These are phyloP conservation scores for Thripadectes ignobilis DNA, from an alignment of 2,797 vertebrate species.

Conservation along the genomic window DNA sequence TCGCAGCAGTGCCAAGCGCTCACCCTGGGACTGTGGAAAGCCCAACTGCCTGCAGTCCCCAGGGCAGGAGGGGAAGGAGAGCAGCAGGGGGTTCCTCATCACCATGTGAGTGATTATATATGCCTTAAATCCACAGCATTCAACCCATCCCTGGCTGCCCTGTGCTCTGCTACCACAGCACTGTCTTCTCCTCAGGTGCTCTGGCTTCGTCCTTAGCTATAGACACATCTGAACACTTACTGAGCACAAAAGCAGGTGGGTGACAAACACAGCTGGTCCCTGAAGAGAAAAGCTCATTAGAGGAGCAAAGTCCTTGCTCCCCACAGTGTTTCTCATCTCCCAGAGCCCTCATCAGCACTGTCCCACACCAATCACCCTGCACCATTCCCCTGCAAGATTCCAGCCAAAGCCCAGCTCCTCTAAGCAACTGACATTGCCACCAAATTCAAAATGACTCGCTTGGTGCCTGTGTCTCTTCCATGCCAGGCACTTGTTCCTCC, in stretches of 20 bases:
- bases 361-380: not conserved
- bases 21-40: not conserved
- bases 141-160: not conserved
- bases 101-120: fast-evolving
- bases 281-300: fast-evolving
- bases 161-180: not conserved
- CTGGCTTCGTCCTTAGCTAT: not conserved
- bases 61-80: not conserved
- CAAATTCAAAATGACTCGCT: fast-evolving
- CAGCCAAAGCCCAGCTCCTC: not conserved
- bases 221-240: not conserved
- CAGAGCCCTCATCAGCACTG: fast-evolving
- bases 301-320: fast-evolving
- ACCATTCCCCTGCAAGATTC: not conserved
- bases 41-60: not conserved
- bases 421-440: not conserved
- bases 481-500: not conserved
- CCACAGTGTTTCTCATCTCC: fast-evolving
- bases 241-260: not conserved
- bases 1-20: not conserved
- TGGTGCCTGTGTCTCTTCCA: not conserved
- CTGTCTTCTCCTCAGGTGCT: not conserved
- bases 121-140: not conserved
- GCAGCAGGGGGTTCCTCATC: fast-evolving
- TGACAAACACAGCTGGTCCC: not conserved